Base-by-base conservation (phyloP, 2,797 vertebrate species). In the Erithacus rubecula region DNA sequence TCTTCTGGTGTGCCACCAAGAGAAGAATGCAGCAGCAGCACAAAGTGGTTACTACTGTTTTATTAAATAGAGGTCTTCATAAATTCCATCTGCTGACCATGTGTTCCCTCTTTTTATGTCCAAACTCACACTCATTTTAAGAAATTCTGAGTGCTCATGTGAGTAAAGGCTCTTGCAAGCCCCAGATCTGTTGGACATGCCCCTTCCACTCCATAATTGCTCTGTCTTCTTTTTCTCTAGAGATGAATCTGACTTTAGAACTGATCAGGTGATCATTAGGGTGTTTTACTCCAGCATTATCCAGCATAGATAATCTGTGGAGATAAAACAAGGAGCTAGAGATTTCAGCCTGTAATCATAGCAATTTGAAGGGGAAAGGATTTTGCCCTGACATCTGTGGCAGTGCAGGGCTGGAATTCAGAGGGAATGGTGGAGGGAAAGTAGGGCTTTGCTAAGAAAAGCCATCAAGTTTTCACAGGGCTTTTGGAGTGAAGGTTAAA, bases 11-110 rank as follows among this genome's bases (percentile, higher is more conserved):
- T 77, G 86, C 75, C 84, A 46, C 94, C 68, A 62, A 63, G 49
- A 8, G 44, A 93, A 90, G 94, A 90, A 90, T 52, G 52, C 47
- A 68, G 58, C 82, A 74, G 56, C 70, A 83, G 39, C 60, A 91
- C 71, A 67, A 76, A 78, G 79, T 24, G 39, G 81, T 93, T 83
- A 81, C 95, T 95, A 85, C 96, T 81, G 87, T 94, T 93, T 91
- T 89, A 94, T 95, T 94, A 94, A 93, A 58, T 19, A 76, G 75
- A 59, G 29, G 41, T 44, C 56, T 49, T 81, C 63, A 75, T 71
- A 70, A 86, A 52, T 72, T 52, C 67, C 81, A 91, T 85, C 77
- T 95, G 94, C 64, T 83, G 77, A 59, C 52, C 81, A 69, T 46
- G 80, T 91, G 77, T 89, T 95, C 68, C 32, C 64, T 72, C 51